Percentiles rank a stretch among this genome's conserved stretches.
Conservation (phyloP, 2,797 vertebrate species). For the Macropodus opercularis region DNA sequence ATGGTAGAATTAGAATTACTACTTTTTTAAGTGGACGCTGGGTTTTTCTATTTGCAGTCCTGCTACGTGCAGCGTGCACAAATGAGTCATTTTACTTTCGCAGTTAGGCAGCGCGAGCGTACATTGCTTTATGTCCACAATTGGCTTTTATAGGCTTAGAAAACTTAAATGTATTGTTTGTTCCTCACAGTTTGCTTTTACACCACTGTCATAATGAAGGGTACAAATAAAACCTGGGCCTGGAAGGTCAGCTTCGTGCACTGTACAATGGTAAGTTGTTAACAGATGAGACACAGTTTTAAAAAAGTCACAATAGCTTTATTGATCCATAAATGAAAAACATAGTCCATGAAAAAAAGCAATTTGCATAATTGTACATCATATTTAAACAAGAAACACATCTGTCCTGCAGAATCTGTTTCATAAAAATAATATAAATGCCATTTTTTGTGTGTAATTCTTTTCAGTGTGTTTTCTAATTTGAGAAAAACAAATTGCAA, state of each 20-base stretch:
- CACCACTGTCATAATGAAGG: not conserved
- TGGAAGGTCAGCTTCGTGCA: not conserved
- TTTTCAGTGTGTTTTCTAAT: conserved; percentile 47
- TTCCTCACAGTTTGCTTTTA: not conserved
- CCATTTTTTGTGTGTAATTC: conserved; percentile 67
- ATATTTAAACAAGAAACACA: conserved; percentile 81
- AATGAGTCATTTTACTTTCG: not conserved
- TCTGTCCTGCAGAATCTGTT: conserved; percentile 94
- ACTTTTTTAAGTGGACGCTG: not conserved
- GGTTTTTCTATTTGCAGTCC: not conserved
- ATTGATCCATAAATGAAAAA: conserved; percentile 79
- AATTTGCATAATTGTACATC: conserved; percentile 84
- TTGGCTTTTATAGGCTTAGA: not conserved
- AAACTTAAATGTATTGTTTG: not conserved
- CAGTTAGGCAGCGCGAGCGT: not conserved
- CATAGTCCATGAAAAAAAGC: conserved; percentile 70
- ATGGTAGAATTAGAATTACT: not conserved
- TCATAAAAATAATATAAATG: conserved; percentile 80
- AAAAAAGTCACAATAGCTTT: conserved; percentile 78
- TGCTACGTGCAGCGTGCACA: not conserved
- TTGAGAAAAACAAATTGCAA: conserved; percentile 79
- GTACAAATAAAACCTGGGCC: conserved; percentile 2
- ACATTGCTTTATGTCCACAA: not conserved
- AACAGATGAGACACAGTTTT: conserved; percentile 62
- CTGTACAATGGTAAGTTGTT: conserved; percentile 12